Base-by-base conservation (phyloP, 2,888 invertebrate genomes). In the Beris morrisii region DNA sequence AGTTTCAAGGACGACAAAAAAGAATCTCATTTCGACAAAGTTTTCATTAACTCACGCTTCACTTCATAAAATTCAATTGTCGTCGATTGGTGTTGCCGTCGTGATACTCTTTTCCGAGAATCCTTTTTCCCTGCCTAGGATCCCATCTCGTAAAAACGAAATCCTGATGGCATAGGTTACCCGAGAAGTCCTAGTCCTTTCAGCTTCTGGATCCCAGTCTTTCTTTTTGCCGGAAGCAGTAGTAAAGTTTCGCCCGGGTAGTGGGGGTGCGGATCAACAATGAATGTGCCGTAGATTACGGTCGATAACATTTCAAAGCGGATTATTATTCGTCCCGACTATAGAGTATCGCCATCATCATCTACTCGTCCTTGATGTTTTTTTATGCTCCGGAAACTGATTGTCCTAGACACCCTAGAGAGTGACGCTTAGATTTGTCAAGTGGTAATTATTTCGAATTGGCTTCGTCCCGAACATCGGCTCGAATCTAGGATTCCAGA, bases 41-140 rank as follows among this genome's bases (percentile, higher is more conserved):
- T 61, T 61, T 61, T 61, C 61, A 61, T 61, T 61, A 61, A 61
- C 61, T 61, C 13, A 61, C 61, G 61, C 61, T 61, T 61, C 61
- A 61, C 61, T 61, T 61, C 61, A 52, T 50, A 61, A 61, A 50
- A 61, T 61, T 61, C 61, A 61, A 61, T 61, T 61, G 61, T 50
- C 61, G 52, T 50, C 43, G 52, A 48, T 38, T 52, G 50, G 52
- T 22, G 52, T 12, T 28, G 43, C 32, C 22, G 48, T 48, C 45
- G 11, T 59, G 9, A 13, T 32, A 48, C 15, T 48, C 15, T 6
- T 48, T n/a, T 22, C 44, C 22, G 3, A 22, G 22, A 22, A 22
- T 22, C 22, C 22, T 22, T 22, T 22, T 22, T 38, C 9, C 9
- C 38, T 38, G 38, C 5, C 38, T 38, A 38, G 38, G 38, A 38